These are phyloP conservation scores for Tetragonisca angustula DNA, from an alignment of 2,888 invertebrate species.

Conservation along the genomic window DNA sequence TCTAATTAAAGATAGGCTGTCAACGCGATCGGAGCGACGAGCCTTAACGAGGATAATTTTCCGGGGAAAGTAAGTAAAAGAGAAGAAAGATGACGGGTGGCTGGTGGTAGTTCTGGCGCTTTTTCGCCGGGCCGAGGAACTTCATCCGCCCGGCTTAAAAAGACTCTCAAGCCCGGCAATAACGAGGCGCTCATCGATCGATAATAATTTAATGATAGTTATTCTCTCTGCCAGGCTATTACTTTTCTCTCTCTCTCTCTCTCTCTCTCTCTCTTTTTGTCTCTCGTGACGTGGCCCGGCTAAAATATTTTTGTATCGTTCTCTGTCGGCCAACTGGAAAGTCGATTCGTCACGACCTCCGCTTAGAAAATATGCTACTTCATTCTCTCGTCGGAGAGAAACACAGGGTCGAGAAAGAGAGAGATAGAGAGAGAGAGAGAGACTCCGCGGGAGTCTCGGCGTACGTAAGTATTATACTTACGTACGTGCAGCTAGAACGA, in stretches of 20 bases:
- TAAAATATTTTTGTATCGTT: constrained; percentile 69
- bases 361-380: constrained; percentile 81
- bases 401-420: constrained; percentile 40
- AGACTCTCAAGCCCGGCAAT: constrained; percentile 55
- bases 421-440: neutral
- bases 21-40: constrained; percentile 52
- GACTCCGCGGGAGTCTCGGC: constrained; percentile 4
- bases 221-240: constrained; percentile 67
- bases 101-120: constrained; percentile 23
- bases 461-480: neutral
- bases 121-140: constrained; percentile 57
- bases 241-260: constrained; percentile 41
- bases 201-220: constrained; percentile 74
- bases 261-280: neutral
- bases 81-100: constrained; percentile 3
- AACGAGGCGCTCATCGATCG: constrained; percentile 73
- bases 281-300: constrained; percentile 56
- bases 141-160: constrained; percentile 63
- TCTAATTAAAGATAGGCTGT: constrained; percentile 68
- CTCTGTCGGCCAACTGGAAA: constrained; percentile 74
- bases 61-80: constrained; percentile 34
- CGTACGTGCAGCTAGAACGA: neutral
- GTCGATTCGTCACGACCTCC: constrained; percentile 82
- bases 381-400: constrained; percentile 72
- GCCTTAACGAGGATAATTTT: constrained; percentile 64